Evolutionary conservation across 1,140 invertebrate genomes (phyloP).

Genomic region (Brachionus rubens): DNA sequence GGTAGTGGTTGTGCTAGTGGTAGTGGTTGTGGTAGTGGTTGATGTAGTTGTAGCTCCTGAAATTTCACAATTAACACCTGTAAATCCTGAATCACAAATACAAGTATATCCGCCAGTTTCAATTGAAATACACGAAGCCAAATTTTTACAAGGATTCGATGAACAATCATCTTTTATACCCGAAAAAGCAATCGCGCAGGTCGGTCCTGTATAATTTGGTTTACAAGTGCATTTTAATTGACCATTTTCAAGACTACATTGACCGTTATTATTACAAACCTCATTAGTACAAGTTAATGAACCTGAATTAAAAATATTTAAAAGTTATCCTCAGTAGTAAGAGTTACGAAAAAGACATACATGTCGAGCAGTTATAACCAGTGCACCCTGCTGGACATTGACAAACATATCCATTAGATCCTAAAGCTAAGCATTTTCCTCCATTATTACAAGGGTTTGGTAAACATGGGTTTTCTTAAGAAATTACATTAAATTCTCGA

Average conservation of each 20-base stretch:
- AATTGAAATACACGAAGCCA: background rate
- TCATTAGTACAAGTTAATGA: background rate
- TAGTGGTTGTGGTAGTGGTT: background rate
- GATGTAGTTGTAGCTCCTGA: background rate
- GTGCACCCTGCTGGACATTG: conserved; percentile 32
- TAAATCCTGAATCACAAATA: background rate
- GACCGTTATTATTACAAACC: conserved; percentile 23
- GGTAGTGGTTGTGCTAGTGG: background rate
- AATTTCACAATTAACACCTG: conserved; percentile 32
- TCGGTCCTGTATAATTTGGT: background rate
- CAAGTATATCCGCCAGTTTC: background rate
- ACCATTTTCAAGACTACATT: background rate
- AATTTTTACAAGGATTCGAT: conserved; percentile 37
- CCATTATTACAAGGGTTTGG: conserved; percentile 47
- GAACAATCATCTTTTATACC: conserved; percentile 19
- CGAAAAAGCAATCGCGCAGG: background rate
- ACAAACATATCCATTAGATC: conserved; percentile 39
- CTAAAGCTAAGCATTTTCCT: conserved; percentile 17
- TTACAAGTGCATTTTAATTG: background rate
- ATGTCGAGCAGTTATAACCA: conserved; percentile 10
- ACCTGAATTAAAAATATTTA: background rate
- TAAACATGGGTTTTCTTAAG: conserved; percentile 43
- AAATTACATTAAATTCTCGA: background rate
- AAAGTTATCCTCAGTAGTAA: too few species aligned
- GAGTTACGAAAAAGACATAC: too few species aligned